A percentile compares a stretch with the other conserved stretches of the same genome.
These are phyloP conservation scores for Paramisgurnus dabryanus DNA, from an alignment of 2,113 vertebrate genomes.

Conservation along the genomic window DNA sequence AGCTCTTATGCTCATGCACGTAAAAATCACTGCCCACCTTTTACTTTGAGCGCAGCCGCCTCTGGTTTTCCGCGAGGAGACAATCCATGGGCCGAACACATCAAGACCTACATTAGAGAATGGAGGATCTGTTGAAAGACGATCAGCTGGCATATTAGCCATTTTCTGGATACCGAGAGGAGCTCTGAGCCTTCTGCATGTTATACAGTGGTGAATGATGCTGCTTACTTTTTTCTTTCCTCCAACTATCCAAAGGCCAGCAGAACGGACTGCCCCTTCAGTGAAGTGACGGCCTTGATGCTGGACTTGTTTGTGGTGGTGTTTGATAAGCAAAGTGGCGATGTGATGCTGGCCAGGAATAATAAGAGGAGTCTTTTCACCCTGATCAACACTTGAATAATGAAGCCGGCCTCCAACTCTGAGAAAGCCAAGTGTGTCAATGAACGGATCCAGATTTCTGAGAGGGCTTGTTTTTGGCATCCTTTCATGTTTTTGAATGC, in stretches of 20 bases:
- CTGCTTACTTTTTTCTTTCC: not conserved
- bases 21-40: constrained; percentile 52
- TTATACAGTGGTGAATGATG: not conserved
- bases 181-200: not conserved
- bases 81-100: not conserved
- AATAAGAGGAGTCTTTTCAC: constrained; percentile 31
- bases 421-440: constrained; percentile 35
- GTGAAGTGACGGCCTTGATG: constrained; percentile 19
- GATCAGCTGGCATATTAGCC: not conserved
- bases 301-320: constrained; percentile 29
- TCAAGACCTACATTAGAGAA: not conserved
- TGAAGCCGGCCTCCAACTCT: constrained; percentile 24
- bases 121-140: not conserved
- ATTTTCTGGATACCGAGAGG: not conserved
- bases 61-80: constrained; percentile 14
- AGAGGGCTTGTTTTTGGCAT: constrained; percentile 38
- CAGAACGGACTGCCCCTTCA: constrained; percentile 36
- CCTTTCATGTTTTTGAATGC: constrained; percentile 20
- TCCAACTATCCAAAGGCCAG: not conserved
- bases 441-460: constrained; percentile 24
- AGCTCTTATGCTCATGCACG: constrained; percentile 45
- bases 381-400: not conserved
- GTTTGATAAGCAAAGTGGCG: constrained; percentile 31
- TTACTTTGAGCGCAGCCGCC: constrained; percentile 30
- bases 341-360: constrained; percentile 41